A percentile compares a stretch with the other conserved stretches of the same genome.
phyloP scores from a whole-genome alignment of 2,888 invertebrate species.

The Eledone cirrhosa region DNA sequence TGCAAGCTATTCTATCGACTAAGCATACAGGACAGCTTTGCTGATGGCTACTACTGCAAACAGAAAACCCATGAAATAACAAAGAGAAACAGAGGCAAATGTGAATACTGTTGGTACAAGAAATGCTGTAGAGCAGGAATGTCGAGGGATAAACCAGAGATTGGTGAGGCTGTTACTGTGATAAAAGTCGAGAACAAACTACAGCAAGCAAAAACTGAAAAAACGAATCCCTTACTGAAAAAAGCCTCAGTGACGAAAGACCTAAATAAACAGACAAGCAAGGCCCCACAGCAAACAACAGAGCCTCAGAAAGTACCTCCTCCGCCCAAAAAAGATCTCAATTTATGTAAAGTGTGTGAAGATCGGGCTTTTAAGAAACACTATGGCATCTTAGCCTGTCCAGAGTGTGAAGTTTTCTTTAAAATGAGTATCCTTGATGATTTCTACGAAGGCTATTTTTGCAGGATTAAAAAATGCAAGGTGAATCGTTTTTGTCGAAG shows the following conservation, averaged over 20 bases:
- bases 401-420: conserved; percentile 57
- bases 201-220: neutral
- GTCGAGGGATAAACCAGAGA: conserved; percentile 48
- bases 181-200: neutral
- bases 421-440: conserved; percentile 5
- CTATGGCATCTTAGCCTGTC: conserved; percentile 59
- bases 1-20: conserved; percentile 9
- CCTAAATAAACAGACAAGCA: neutral
- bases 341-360: conserved; percentile 57
- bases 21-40: neutral
- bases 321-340: conserved; percentile 36
- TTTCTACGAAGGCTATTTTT: neutral
- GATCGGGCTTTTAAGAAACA: conserved; percentile 58
- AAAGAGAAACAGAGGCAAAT: conserved; percentile 57
- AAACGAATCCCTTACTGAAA: neutral
- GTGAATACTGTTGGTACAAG: conserved; percentile 63
- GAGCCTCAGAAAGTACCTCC: neutral
- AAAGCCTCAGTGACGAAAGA: neutral
- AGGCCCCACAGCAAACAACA: neutral
- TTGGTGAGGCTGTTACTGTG: neutral
- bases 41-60: conserved; percentile 10
- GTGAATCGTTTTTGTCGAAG: neutral
- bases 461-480: neutral
- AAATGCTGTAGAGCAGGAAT: conserved; percentile 63
- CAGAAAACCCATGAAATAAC: conserved; percentile 2